Conservation (phyloP, 2,113 vertebrate species). For the Prolemur simus region DNA sequence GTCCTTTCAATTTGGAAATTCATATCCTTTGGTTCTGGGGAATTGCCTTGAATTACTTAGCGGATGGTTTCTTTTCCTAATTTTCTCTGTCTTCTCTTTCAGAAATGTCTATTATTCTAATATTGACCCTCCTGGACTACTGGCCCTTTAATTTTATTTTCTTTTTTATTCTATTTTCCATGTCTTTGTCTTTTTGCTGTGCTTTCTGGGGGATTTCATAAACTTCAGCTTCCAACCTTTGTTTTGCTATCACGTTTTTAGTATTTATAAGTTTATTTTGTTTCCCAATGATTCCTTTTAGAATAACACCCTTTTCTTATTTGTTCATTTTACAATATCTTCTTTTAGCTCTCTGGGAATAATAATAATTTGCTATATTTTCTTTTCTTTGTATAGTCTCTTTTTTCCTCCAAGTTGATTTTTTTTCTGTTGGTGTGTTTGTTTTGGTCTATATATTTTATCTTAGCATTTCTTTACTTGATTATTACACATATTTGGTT, state of each 20-base stretch:
- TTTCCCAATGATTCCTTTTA: constrained; percentile 14
- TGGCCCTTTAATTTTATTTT: not conserved
- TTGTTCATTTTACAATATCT: constrained; percentile 10
- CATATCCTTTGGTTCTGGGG: not conserved
- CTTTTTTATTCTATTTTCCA: not conserved
- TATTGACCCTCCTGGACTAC: not conserved
- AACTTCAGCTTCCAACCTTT: not conserved
- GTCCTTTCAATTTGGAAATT: not conserved
- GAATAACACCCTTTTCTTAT: not conserved
- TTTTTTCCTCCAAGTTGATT: constrained; percentile 10
- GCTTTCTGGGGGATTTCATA: not conserved
- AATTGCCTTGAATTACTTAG: constrained; percentile 16
- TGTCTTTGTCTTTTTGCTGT: constrained; percentile 28
- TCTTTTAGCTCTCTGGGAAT: not conserved
- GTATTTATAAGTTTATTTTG: constrained; percentile 14
- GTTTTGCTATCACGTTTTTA: constrained; percentile 10
- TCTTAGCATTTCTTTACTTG: not conserved
- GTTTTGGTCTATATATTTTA: constrained; percentile 19
- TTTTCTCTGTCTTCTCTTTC: constrained; percentile 2
- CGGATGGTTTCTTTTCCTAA: not conserved
- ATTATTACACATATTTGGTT: not conserved
- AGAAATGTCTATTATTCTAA: not conserved
- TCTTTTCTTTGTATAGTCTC: not conserved
- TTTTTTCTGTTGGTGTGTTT: not conserved
- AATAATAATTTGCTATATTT: constrained; percentile 4